phyloP scores from a whole-genome alignment of 2,113 vertebrate species.

The western clawed frog (Xenopus tropicalis) region DNA sequence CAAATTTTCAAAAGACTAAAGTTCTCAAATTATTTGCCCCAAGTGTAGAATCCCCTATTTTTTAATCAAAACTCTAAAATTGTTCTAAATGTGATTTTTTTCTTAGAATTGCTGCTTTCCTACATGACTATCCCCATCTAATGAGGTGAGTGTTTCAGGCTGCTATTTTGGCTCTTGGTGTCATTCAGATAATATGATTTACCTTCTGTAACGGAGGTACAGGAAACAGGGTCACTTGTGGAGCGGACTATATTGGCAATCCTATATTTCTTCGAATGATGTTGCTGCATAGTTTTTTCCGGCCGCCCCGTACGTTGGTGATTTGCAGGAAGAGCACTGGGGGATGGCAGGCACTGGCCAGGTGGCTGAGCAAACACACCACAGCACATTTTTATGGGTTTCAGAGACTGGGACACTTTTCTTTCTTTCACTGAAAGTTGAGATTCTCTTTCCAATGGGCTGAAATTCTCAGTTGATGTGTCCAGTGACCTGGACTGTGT shows the following conservation, averaged over 20 bases:
- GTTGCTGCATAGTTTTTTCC: slow-evolving; percentile 54
- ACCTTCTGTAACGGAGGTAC: slow-evolving; percentile 73
- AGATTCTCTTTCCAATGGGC: slow-evolving; percentile 65
- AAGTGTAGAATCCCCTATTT: too few relatives aligned
- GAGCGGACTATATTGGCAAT: slow-evolving; percentile 78
- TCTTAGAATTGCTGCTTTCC: too few relatives aligned
- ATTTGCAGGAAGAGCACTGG: slow-evolving; percentile 55
- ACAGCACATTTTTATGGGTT: slow-evolving; percentile 73
- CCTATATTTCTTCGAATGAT: slow-evolving; percentile 49
- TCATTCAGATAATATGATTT: neutral
- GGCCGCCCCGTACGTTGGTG: slow-evolving; percentile 8
- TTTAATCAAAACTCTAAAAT: too few relatives aligned
- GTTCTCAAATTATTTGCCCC: too few relatives aligned
- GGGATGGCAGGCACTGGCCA: slow-evolving; percentile 53
- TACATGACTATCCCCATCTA: too few relatives aligned
- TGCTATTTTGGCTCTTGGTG: too few relatives aligned
- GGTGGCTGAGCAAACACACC: slow-evolving; percentile 67
- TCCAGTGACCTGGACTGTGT: slow-evolving; percentile 56
- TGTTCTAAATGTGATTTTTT: too few relatives aligned
- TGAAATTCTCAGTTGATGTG: slow-evolving; percentile 68
- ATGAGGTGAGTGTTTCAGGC: too few relatives aligned
- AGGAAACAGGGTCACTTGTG: slow-evolving; percentile 85
- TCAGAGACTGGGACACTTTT: slow-evolving; percentile 52
- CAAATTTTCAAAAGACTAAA: too few relatives aligned
- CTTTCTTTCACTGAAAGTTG: slow-evolving; percentile 40